Evolutionary conservation across 1,140 invertebrate genomes (phyloP).

Genomic region (Drosophila nikananu): DNA sequence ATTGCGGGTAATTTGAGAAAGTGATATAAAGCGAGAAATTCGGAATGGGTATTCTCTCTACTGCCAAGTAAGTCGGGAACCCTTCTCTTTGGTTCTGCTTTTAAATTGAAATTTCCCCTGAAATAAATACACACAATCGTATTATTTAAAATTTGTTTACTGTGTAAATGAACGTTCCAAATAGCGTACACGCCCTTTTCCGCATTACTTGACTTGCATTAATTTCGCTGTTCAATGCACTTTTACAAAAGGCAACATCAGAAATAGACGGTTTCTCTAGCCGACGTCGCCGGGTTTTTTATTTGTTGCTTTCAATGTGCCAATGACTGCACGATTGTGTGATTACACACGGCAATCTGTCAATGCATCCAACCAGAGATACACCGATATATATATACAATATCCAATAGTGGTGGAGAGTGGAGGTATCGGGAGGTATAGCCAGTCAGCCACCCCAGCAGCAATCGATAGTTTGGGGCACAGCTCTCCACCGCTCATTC

Average conservation of each 20-base stretch:
- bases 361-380: constrained; percentile 78
- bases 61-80: neutral
- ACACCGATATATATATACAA: constrained; percentile 15
- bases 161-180: constrained; percentile 49
- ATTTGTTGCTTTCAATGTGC: constrained; percentile 68
- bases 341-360: constrained; percentile 78
- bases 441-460: constrained; percentile 59
- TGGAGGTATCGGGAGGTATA: constrained; percentile 12
- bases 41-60: neutral
- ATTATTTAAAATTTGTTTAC: constrained; percentile 37
- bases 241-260: constrained; percentile 72
- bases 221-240: constrained; percentile 80
- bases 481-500: constrained; percentile 19
- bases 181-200: constrained; percentile 73
- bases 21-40: neutral
- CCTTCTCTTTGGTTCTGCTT: neutral
- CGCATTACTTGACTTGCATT: constrained; percentile 78
- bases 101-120: neutral
- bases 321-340: constrained; percentile 81
- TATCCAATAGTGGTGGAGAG: constrained; percentile 7
- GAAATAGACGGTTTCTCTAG: constrained; percentile 59
- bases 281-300: constrained; percentile 15
- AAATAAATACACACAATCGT: neutral
- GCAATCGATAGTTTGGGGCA: constrained; percentile 67
- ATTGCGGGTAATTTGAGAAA: neutral